These are phyloP conservation scores for Dicrostonyx torquatus DNA, from an alignment of 2,797 vertebrate species.

Conservation along the genomic window DNA sequence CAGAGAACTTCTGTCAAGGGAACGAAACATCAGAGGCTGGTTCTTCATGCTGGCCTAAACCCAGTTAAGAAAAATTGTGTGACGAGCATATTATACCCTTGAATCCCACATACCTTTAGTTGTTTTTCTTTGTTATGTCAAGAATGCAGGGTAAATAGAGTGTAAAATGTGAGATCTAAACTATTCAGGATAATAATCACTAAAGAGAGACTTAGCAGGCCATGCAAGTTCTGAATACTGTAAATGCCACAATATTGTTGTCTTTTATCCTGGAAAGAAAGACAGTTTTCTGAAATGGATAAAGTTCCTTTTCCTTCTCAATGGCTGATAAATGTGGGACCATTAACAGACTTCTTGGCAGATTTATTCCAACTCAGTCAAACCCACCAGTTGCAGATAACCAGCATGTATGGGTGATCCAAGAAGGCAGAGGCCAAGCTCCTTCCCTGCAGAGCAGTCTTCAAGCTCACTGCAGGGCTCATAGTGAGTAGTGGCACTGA, in stretches of 20 bases:
- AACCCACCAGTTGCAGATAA: neutral
- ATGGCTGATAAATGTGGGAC: neutral
- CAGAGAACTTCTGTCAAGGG: neutral
- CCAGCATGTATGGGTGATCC: neutral
- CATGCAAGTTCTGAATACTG: neutral
- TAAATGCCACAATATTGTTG: neutral
- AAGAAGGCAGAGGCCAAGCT: neutral
- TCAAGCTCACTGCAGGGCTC: constrained; percentile 2
- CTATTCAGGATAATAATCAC: constrained; percentile 10
- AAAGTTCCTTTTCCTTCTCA: constrained; percentile 15
- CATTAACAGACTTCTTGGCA: neutral
- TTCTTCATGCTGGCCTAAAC: neutral
- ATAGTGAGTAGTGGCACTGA: neutral
- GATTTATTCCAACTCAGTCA: neutral
- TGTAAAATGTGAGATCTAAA: constrained; percentile 40
- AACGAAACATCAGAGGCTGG: neutral
- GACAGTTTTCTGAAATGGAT: neutral
- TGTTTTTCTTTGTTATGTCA: constrained; percentile 19
- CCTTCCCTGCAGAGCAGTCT: neutral
- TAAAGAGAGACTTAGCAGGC: neutral
- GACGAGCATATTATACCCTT: neutral
- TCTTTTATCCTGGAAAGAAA: constrained; percentile 9
- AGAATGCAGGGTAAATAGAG: constrained; percentile 6
- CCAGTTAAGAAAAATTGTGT: neutral
- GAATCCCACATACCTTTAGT: neutral